Evolutionary conservation across 2,888 invertebrate species (phyloP).

Genomic region (Pyrgus malvae): DNA sequence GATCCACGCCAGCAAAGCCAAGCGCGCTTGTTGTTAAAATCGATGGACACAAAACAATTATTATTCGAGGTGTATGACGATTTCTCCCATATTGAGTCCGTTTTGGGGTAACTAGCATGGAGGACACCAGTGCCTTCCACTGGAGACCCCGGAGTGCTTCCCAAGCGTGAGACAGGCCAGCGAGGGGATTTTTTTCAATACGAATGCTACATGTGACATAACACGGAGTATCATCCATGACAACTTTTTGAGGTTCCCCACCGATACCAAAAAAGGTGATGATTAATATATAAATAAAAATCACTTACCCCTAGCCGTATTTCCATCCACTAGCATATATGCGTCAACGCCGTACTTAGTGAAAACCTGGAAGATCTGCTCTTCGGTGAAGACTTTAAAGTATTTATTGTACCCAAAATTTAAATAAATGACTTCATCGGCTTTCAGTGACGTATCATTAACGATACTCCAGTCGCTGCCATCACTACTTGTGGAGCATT

Average conservation of each 20-base stretch:
- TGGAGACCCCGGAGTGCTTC: no score
- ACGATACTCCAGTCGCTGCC: constrained; percentile 57
- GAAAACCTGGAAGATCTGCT: constrained; percentile 74
- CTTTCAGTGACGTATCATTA: constrained; percentile 36
- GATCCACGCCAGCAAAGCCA: no score
- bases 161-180: no score
- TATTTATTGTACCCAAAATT: constrained; percentile 72
- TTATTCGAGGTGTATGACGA: no score
- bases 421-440: constrained; percentile 60
- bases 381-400: constrained; percentile 68
- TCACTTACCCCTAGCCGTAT: constrained; percentile 85
- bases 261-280: neutral
- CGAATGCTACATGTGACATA: neutral
- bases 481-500: constrained; percentile 49
- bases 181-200: no score
- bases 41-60: no score
- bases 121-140: no score
- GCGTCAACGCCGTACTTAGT: constrained; percentile 60
- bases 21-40: no score
- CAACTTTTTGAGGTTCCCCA: no score
- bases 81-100: no score
- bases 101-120: no score
- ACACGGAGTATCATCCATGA: no score
- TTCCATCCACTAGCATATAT: constrained; percentile 85
- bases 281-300: neutral